A percentile compares a stretch with the other conserved stretches of the same genome.
Evolutionary conservation across 2,888 invertebrate genomes (phyloP).

Genomic region (Caenorhabditis sp.): DNA sequence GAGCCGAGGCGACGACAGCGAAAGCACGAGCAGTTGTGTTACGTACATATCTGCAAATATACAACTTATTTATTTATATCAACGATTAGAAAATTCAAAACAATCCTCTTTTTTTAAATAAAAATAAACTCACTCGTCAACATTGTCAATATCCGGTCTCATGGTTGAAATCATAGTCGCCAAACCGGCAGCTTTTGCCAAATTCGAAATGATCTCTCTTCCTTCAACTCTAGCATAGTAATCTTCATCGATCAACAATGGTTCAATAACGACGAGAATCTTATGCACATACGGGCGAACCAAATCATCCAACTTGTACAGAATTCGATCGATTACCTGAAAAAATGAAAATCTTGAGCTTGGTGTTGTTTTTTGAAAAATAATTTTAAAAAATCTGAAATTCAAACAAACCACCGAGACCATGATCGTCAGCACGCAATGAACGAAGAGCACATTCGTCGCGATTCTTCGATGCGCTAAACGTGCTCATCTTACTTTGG

Average conservation of each 20-base stretch:
- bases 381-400: too few species aligned
- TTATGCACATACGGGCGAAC: constrained; percentile 99
- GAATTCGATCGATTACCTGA: constrained; percentile 85
- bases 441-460: too few species aligned
- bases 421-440: too few species aligned
- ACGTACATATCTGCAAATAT: constrained; percentile 94
- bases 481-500: too few species aligned
- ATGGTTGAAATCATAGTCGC: constrained; percentile 99
- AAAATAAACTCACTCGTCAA: too few species aligned
- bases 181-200: constrained; percentile 97
- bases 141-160: constrained; percentile 99
- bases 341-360: not conserved
- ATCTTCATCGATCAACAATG: constrained; percentile 96
- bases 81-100: too few species aligned
- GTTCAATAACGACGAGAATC: constrained; percentile 98
- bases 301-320: constrained; percentile 96
- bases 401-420: too few species aligned
- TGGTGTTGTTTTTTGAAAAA: too few species aligned
- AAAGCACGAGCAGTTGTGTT: constrained; percentile 99
- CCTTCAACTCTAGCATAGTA: constrained; percentile 98
- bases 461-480: too few species aligned
- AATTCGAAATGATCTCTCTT: constrained; percentile 90
- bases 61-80: too few species aligned
- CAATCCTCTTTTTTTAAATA: too few species aligned
- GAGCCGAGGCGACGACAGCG: constrained; percentile 98